A percentile compares a stretch with the other conserved stretches of the same genome.
These are phyloP conservation scores for Hippasteria phrygiana DNA, from an alignment of 53 echinoderm and acorn worm species.

Conservation along the genomic window DNA sequence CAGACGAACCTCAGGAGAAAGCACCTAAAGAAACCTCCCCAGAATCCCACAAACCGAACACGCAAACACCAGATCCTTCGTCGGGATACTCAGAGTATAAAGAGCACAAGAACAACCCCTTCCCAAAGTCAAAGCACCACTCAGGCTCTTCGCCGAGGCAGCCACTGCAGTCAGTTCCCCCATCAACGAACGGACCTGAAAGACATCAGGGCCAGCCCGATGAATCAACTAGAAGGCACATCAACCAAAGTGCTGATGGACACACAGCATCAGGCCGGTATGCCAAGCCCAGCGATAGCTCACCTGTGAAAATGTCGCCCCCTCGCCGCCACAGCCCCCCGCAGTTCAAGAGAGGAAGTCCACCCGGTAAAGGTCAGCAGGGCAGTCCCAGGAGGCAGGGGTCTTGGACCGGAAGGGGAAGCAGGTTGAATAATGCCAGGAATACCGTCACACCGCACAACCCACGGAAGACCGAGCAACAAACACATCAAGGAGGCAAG, in stretches of 20 bases:
- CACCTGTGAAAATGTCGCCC: background rate
- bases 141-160: background rate
- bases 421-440: background rate
- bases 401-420: conserved; percentile 34
- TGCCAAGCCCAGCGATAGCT: background rate
- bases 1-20: background rate
- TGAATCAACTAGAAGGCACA: background rate
- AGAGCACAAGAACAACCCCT: conserved; percentile 4
- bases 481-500: background rate
- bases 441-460: background rate
- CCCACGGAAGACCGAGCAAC: background rate
- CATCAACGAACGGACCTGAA: background rate
- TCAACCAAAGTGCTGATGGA: background rate
- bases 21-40: background rate
- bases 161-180: background rate
- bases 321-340: background rate
- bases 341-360: background rate
- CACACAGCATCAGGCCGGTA: background rate
- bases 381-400: background rate
- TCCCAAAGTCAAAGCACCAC: background rate
- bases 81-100: background rate
- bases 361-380: background rate
- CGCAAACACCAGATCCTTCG: background rate
- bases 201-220: background rate
- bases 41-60: background rate